phyloP scores from a whole-genome alignment of 30 jellyfish, hydroid and myxozoan genomes.

The Aurelia sp. region DNA sequence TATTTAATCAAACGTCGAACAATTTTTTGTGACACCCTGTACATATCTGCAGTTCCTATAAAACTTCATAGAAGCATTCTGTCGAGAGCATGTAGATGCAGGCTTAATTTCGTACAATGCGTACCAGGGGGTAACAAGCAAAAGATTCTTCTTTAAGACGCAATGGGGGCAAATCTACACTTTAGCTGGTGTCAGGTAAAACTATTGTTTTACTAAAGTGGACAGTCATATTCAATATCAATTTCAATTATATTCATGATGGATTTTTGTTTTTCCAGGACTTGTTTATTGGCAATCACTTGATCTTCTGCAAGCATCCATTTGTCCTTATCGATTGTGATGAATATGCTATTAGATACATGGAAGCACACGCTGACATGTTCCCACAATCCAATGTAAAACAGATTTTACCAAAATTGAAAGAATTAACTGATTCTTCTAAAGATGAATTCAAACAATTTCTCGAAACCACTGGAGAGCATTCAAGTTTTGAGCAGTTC shows the following conservation, averaged over 20 bases:
- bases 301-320: constrained; percentile 85
- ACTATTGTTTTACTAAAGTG: too few species aligned
- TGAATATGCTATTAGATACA: constrained; percentile 85
- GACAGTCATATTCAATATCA: not conserved
- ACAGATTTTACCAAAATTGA: constrained; percentile 66
- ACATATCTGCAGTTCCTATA: too few species aligned
- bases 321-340: constrained; percentile 91
- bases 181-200: too few species aligned
- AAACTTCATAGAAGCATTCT: too few species aligned
- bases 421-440: constrained; percentile 35
- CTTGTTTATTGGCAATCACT: constrained; percentile 77
- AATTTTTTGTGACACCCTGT: too few species aligned
- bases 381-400: constrained; percentile 84
- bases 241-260: not conserved
- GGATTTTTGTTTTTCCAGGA: constrained; percentile 64
- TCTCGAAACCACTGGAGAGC: constrained; percentile 71
- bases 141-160: too few species aligned
- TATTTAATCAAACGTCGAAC: too few species aligned
- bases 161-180: too few species aligned
- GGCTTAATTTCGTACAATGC: too few species aligned
- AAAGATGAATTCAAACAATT: constrained; percentile 70
- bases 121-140: too few species aligned
- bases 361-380: constrained; percentile 79
- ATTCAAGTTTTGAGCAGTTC: constrained; percentile 68
- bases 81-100: too few species aligned